phyloP scores from a whole-genome alignment of 2,113 vertebrate genomes.

The Hippocampus mohnikei region DNA sequence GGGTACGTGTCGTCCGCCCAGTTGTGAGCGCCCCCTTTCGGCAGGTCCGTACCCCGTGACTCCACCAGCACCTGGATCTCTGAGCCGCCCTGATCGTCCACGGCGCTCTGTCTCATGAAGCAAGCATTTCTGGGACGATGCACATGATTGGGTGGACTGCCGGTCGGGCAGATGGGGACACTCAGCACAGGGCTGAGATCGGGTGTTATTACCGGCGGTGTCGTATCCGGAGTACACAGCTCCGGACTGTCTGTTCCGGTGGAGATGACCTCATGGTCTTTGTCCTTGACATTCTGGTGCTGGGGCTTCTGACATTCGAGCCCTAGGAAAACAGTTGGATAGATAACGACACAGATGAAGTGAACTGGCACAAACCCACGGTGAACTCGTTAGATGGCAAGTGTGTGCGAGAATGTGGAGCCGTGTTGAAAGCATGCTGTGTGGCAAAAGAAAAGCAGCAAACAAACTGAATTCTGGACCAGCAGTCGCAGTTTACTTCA shows the following conservation, averaged over 20 bases:
- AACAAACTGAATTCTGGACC: constrained; percentile 11
- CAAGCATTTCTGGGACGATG: constrained; percentile 82
- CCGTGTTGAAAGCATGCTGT: constrained; percentile 27
- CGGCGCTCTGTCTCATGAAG: constrained; percentile 86
- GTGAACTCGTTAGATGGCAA: constrained; percentile 3
- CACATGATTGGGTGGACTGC: constrained; percentile 71
- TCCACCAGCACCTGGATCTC: constrained; percentile 96
- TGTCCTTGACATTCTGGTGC: constrained; percentile 82
- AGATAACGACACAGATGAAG: constrained; percentile 28
- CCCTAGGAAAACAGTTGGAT: constrained; percentile 67
- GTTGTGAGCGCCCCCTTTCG: constrained; percentile 75
- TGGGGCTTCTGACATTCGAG: constrained; percentile 90
- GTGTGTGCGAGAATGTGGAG: neutral
- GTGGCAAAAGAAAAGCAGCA: constrained; percentile 17
- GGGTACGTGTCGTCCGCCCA: constrained; percentile 83
- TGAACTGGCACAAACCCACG: constrained; percentile 31
- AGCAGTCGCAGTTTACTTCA: neutral
- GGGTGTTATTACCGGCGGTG: constrained; percentile 86
- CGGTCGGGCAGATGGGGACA: constrained; percentile 80
- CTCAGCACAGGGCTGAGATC: constrained; percentile 89
- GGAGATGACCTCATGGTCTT: constrained; percentile 88
- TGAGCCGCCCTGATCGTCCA: constrained; percentile 83
- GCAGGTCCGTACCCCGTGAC: constrained; percentile 71
- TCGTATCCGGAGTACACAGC: constrained; percentile 92
- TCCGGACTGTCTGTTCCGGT: constrained; percentile 91